phyloP scores from a whole-genome alignment of 2,113 vertebrate genomes.

The Ursus arctos region DNA sequence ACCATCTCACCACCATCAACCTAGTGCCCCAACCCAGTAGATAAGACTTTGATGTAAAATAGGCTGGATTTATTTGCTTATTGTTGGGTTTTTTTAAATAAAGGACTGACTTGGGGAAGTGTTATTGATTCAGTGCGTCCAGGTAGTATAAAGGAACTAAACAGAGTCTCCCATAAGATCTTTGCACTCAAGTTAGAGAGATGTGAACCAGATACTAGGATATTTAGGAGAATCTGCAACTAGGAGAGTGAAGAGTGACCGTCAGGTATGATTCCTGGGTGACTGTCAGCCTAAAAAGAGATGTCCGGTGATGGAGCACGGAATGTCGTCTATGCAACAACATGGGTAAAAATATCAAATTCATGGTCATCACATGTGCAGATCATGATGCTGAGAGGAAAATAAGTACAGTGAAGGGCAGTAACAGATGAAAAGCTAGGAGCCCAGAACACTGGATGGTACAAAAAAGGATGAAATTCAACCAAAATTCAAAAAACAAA shows the following conservation, averaged over 20 bases:
- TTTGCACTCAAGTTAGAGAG: conserved; percentile 14
- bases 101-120: background rate
- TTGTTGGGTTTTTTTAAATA: background rate
- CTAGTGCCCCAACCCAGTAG: no score
- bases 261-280: background rate
- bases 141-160: background rate
- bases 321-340: background rate
- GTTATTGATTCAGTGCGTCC: background rate
- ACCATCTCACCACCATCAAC: background rate
- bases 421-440: background rate
- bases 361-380: background rate
- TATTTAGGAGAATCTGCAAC: background rate
- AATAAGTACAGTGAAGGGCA: background rate
- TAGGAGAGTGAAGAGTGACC: background rate
- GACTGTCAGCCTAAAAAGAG: background rate
- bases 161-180: background rate
- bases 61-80: background rate
- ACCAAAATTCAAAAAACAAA: conserved; percentile 26
- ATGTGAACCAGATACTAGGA: background rate
- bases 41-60: background rate
- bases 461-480: conserved; percentile 37
- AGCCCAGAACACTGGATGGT: background rate
- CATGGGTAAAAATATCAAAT: background rate
- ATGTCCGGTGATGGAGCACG: background rate
- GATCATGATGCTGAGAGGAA: background rate